Percentiles rank a stretch among this genome's conserved stretches.
Evolutionary conservation across 1,140 invertebrate genomes (phyloP).

Genomic region (Diachasma alloeum): DNA sequence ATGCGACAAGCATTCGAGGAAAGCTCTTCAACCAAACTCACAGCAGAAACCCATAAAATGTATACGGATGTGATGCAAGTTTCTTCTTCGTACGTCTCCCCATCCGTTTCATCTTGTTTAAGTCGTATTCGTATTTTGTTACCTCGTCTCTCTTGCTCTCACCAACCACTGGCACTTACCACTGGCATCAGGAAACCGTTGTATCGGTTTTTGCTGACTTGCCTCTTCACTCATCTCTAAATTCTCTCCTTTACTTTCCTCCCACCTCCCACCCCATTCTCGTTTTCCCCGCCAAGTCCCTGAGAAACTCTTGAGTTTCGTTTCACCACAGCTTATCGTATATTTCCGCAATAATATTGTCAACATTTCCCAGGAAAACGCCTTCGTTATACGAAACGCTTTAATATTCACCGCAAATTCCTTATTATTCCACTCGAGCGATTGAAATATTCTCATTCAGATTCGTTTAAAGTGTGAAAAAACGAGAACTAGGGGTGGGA

Average conservation of each 20-base stretch:
- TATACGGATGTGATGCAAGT: constrained; percentile 14
- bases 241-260: not conserved
- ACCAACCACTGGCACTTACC: not conserved
- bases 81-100: constrained; percentile 8
- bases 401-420: constrained; percentile 11
- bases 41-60: not conserved
- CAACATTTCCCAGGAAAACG: not conserved
- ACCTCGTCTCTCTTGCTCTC: not conserved
- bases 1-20: constrained; percentile 21
- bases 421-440: constrained; percentile 15
- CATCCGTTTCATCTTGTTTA: constrained; percentile 11
- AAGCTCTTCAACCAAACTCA: not conserved
- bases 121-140: not conserved
- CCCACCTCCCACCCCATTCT: not conserved
- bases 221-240: not conserved
- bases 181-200: not conserved
- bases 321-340: constrained; percentile 11
- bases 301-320: constrained; percentile 6
- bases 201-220: constrained; percentile 20
- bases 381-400: not conserved
- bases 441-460: constrained; percentile 18
- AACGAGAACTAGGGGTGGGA: not conserved
- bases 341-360: constrained; percentile 19
- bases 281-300: not conserved
- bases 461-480: constrained; percentile 5